Evolutionary conservation across 2,888 invertebrate species (phyloP), one percentile per base, ranked within the genome.

Genomic region (Anticlea derivata): DNA sequence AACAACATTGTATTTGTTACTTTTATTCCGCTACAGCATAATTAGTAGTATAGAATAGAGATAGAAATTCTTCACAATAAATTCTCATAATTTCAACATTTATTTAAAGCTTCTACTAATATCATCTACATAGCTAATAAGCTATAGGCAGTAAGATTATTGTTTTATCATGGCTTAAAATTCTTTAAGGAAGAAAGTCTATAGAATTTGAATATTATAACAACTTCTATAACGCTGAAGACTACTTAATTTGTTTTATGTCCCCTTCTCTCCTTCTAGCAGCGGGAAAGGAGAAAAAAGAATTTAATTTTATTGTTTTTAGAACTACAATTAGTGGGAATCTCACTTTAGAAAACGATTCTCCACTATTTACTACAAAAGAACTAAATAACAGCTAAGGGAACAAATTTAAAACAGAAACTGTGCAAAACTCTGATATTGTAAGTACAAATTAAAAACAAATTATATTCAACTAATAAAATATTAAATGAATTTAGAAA

Each of bases 201-300:
- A 83, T 86, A 86, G 78, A 84, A 84, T 85, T 80, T 86, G 65
- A 79, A 84, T 78, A 69, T 69, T 78, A 79, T 71, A 86, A 86
- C 81, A 60, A 62, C 38, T 51, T 62, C 51, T 58, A 50, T 57
- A 60, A 60, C 37, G 47, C 49, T 58, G 58, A 56, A 59, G 39
- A 55, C 62, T 62, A 62, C 62, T 50, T 60, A 62, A 58, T 58
- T 55, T 58, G 75, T 73, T 79, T 58, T 62, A 62, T 56, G 61
- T 65, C 82, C 84, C 89, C 83, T 87, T 86, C 79, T 85, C 86
- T 85, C 77, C 82, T 79, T 86, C 88, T 83, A 75, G 89, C 89
- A 86, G 90, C 89, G 82, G 83, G 80, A 86, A 89, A 89, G 86
- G 74, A 74, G 73, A 75, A 75, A 74, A 73, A 66, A 58, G 35